Percentiles rank a stretch among this genome's conserved stretches.
Conservation (phyloP, 2,113 vertebrate species). For the Pteronura brasiliensis region DNA sequence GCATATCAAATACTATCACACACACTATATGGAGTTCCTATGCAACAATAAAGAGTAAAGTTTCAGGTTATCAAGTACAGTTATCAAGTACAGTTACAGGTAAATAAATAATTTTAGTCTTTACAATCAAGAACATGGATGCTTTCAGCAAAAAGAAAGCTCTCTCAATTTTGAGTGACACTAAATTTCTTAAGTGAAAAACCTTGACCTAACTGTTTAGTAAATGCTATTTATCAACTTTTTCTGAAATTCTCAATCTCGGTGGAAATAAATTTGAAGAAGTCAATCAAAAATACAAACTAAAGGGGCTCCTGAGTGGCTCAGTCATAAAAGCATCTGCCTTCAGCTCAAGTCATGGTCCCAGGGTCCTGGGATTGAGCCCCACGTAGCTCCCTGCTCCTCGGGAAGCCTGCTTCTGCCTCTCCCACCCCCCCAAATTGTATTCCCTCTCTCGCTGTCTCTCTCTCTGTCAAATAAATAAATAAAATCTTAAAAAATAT, state of each 20-base stretch:
- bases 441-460: too few species aligned
- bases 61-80: constrained; percentile 8
- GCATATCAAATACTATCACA: neutral
- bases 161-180: neutral
- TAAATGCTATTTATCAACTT: constrained; percentile 23
- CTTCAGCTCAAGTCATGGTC: too few species aligned
- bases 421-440: too few species aligned
- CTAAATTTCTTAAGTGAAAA: constrained; percentile 27
- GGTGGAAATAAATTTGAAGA: neutral
- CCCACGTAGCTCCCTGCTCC: too few species aligned
- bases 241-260: constrained; percentile 28
- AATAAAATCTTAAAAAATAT: neutral
- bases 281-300: constrained; percentile 18
- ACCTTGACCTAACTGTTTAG: constrained; percentile 17
- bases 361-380: too few species aligned
- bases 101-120: neutral
- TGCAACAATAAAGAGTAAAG: neutral
- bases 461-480: too few species aligned
- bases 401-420: too few species aligned
- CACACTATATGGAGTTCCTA: neutral
- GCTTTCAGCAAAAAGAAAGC: constrained; percentile 28
- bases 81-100: neutral
- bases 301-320: too few species aligned
- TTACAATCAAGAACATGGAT: neutral
- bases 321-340: too few species aligned